A percentile compares a stretch with the other conserved stretches of the same genome.
Conservation (phyloP, 2,888 invertebrate species). For the Erynnis tages region DNA sequence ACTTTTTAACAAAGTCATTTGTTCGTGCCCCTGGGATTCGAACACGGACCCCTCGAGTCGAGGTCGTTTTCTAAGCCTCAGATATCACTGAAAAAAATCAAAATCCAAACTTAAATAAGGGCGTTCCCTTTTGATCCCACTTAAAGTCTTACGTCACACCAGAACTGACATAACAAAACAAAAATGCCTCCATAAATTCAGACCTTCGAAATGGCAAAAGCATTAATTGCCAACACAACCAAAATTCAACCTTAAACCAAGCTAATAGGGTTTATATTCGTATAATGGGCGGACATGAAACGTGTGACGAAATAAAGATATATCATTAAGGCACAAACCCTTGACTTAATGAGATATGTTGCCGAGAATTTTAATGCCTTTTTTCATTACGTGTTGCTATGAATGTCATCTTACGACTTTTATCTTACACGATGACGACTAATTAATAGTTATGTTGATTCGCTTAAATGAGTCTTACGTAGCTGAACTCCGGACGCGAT, state of each 20-base stretch:
- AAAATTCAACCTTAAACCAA: neutral
- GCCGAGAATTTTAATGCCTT: slow-evolving; percentile 19
- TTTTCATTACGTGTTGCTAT: slow-evolving; percentile 15
- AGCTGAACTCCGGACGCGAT: no score
- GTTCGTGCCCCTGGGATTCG: no score
- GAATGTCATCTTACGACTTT: neutral
- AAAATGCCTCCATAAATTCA: neutral
- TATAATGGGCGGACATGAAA: neutral
- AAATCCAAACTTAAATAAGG: no score
- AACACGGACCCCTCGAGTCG: no score
- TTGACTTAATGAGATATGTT: slow-evolving; percentile 25
- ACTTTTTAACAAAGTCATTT: no score
- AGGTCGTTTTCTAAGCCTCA: no score
- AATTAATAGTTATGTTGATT: neutral
- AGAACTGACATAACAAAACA: neutral
- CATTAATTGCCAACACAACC: neutral
- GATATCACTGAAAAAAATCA: no score
- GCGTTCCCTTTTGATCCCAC: neutral
- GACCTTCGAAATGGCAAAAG: slow-evolving; percentile 1
- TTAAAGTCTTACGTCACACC: neutral
- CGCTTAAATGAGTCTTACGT: no score
- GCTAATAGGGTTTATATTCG: neutral
- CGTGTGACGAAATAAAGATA: slow-evolving; percentile 20
- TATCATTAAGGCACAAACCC: slow-evolving; percentile 18
- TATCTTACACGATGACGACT: neutral